phyloP scores from a whole-genome alignment of 2,113 vertebrate genomes.

The Etheostoma spectabile region DNA sequence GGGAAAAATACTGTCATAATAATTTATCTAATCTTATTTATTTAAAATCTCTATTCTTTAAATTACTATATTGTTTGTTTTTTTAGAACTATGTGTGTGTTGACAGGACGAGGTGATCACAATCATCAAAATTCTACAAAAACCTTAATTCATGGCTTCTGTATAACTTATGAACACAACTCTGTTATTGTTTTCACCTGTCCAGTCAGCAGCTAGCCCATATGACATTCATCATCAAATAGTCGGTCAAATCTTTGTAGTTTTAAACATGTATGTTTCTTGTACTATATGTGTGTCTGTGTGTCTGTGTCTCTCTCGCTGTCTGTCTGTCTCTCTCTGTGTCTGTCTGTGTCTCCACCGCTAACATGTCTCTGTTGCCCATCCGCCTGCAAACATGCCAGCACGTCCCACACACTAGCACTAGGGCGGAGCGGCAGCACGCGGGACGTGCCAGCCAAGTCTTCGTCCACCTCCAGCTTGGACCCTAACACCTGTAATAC shows the following conservation, averaged over 20 bases:
- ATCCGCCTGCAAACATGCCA: conserved; percentile 75
- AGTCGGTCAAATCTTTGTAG: conserved; percentile 44
- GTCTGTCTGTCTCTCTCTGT: conserved; percentile 53
- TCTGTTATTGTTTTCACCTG: neutral
- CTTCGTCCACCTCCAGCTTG: conserved; percentile 88
- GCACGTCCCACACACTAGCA: conserved; percentile 88
- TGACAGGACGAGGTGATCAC: neutral
- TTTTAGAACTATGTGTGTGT: neutral
- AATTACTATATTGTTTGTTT: neutral
- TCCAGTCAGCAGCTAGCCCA: neutral
- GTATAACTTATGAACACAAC: neutral
- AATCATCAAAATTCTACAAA: neutral
- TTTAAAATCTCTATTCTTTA: neutral
- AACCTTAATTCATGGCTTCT: neutral
- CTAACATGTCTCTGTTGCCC: conserved; percentile 83
- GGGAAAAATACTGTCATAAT: neutral
- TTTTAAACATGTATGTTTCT: conserved; percentile 53
- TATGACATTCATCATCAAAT: conserved; percentile 45
- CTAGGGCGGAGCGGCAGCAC: conserved; percentile 88
- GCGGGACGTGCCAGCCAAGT: conserved; percentile 88
- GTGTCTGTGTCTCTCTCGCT: conserved; percentile 9
- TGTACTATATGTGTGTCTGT: conserved; percentile 56
- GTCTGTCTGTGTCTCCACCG: conserved; percentile 68
- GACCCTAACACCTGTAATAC: conserved; percentile 87
- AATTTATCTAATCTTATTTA: too few species aligned